Percentiles rank a stretch among this genome's conserved stretches.
These are phyloP conservation scores for Grallaria varia DNA, from an alignment of 2,113 vertebrate species.

Conservation along the genomic window DNA sequence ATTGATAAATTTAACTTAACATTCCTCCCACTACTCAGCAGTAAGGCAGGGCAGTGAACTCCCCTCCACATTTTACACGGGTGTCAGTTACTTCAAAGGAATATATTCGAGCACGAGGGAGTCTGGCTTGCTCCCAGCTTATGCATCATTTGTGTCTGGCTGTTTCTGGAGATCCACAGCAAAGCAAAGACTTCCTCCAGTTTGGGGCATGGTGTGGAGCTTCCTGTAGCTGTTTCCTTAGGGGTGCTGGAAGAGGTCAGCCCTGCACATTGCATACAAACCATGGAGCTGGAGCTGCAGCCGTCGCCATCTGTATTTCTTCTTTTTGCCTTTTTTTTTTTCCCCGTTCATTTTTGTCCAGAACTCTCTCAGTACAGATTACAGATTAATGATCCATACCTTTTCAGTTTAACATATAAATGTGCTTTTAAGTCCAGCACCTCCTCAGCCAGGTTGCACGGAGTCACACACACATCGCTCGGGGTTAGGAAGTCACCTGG, in stretches of 20 bases:
- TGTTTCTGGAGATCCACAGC: neutral
- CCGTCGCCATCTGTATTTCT: neutral
- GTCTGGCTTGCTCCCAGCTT: neutral
- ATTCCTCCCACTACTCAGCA: conserved; percentile 36
- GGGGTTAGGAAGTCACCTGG: neutral
- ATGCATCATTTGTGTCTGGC: conserved; percentile 44
- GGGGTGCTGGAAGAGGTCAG: neutral
- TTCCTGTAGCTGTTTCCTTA: neutral
- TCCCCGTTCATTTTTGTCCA: neutral
- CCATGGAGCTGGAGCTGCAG: neutral
- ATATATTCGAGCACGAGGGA: conserved; percentile 9
- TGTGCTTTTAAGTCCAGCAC: neutral
- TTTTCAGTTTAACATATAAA: neutral
- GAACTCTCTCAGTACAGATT: neutral
- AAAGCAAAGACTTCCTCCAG: conserved; percentile 21
- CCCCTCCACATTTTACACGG: conserved; percentile 19
- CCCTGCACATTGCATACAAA: neutral
- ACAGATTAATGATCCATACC: neutral
- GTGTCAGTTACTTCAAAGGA: conserved; percentile 50
- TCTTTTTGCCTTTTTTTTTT: neutral
- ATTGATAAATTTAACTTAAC: conserved; percentile 22
- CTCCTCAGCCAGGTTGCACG: neutral
- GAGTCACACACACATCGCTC: accelerated
- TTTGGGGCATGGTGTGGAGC: neutral
- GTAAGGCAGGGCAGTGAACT: neutral